Conservation (phyloP, 2,113 vertebrate species). For the Corythornis vintsioides region DNA sequence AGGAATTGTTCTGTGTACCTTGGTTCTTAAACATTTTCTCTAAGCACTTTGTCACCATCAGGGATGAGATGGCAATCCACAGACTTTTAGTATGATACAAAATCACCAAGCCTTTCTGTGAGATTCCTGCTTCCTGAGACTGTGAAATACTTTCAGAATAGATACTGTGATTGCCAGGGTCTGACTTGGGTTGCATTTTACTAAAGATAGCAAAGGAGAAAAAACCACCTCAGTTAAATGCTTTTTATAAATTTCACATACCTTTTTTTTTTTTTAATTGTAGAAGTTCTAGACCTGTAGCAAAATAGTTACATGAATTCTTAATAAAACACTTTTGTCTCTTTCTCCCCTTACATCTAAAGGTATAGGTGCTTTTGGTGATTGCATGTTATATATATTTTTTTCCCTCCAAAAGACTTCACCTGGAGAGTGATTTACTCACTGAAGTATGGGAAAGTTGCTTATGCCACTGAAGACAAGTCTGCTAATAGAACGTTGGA, state of each 20-base stretch:
- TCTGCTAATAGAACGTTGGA: not conserved
- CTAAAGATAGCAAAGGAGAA: not conserved
- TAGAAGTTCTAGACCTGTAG: not conserved
- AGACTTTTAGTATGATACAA: not conserved
- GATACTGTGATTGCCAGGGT: not conserved
- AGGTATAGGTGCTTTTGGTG: not conserved
- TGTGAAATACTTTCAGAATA: not conserved
- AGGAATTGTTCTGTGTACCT: rapidly evolving
- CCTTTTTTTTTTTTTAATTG: not conserved
- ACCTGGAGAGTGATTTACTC: not conserved
- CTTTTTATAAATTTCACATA: not conserved
- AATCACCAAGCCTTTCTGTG: not conserved
- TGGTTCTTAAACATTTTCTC: not conserved
- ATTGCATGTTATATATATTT: not conserved
- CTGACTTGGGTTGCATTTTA: not conserved
- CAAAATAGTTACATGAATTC: not conserved
- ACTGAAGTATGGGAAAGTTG: not conserved
- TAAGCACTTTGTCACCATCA: rapidly evolving
- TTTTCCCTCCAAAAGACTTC: not conserved
- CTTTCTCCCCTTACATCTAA: not conserved
- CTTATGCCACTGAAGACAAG: not conserved
- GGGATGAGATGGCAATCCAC: not conserved
- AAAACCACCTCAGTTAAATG: not conserved
- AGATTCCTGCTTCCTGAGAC: not conserved
- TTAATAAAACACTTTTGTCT: not conserved